Base-by-base conservation (phyloP, 2,797 vertebrate species). In the Gadopsis marmoratus region DNA sequence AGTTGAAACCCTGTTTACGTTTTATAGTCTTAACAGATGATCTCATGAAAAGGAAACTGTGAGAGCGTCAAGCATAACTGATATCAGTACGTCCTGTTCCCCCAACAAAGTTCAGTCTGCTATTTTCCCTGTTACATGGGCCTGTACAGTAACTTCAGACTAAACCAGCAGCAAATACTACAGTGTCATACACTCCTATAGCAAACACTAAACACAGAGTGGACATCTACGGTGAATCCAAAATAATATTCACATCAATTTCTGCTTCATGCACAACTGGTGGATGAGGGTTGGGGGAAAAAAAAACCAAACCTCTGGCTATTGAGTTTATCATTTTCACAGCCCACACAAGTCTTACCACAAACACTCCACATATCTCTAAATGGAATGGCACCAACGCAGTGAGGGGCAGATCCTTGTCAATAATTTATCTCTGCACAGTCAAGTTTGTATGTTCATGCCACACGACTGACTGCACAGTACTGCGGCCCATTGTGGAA, bases 1-100 rank as follows among this genome's bases (percentile, higher is more conserved):
- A n/a, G 8, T 2, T 37, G 16, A 62, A 47, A 31, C 31, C 7
- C 12, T 50, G 56, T 68, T 41, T 65, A n/a, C 23, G 60, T 56
- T 60, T 37, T 11, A 78, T 3, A 35, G 21, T 58, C 65, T 37
- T 65, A 26, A 60, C 31, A 47, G 29, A 66, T 69, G 14, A 48
- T 33, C 7, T 53, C 19, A 59, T 59, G n/a, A 60, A 3, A 66
- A 39, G 47, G 23, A 71, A 65, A 51, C 26, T 45, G 50, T 59
- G 8, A 64, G 62, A 11, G 45, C 58, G 47, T 29, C 65, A 39
- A 56, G 26, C 53, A 19, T 10, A 37, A 19, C n/a, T 45, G 37
- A 65, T 70, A 63, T 29, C 37, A n/a, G 33, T 3, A 48, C 29
- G 43, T 74, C 65, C 70, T 82, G 51, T 53, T 80, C 23, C 5